These are phyloP conservation scores for Etia nguti DNA, from an alignment of 2,113 vertebrate genomes.

Conservation along the genomic window DNA sequence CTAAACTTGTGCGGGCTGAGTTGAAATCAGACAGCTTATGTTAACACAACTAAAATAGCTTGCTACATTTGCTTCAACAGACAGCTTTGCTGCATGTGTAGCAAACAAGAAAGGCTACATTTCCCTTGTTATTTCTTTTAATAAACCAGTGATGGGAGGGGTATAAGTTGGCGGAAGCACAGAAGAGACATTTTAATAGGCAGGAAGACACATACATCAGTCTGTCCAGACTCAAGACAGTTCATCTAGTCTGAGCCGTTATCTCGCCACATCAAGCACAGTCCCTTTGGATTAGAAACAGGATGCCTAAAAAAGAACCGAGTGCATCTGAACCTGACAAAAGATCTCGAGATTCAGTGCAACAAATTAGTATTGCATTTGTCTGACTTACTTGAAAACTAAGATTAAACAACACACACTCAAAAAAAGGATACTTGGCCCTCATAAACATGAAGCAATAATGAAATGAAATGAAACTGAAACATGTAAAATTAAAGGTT, in stretches of 20 bases:
- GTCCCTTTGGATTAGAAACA: constrained; percentile 31
- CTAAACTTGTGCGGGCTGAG: neutral
- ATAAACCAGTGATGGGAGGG: neutral
- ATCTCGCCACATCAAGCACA: constrained; percentile 30
- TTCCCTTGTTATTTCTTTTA: neutral
- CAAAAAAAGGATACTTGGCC: neutral
- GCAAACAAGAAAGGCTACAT: neutral
- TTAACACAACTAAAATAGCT: neutral
- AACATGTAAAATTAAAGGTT: neutral
- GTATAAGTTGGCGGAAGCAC: neutral
- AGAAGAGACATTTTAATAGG: neutral
- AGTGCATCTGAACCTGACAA: neutral
- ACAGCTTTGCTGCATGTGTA: neutral
- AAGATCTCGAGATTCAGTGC: neutral
- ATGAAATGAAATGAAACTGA: neutral
- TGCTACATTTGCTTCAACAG: neutral
- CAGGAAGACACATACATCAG: constrained; percentile 39
- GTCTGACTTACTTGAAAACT: neutral
- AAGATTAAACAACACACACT: neutral
- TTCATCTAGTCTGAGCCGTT: constrained; percentile 55
- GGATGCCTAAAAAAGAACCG: constrained; percentile 12
- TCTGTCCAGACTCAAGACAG: constrained; percentile 41
- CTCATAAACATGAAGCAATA: neutral
- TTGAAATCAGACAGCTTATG: neutral
- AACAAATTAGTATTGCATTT: neutral